Evolutionary conservation across 2,797 vertebrate genomes (phyloP).

Genomic region (Oryzias sinensis): DNA sequence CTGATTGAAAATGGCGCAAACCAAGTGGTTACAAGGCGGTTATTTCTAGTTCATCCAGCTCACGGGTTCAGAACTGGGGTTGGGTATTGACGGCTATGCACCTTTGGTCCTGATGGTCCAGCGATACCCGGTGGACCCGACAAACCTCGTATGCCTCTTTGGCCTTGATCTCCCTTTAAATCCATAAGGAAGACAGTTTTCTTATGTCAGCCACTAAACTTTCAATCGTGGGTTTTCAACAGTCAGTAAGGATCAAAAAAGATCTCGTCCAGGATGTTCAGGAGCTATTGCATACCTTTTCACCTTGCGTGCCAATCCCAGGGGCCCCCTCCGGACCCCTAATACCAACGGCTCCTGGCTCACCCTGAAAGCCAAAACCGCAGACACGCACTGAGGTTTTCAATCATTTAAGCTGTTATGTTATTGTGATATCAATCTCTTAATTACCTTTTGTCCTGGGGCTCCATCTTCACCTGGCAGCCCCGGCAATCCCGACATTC

Average conservation of each 20-base stretch:
- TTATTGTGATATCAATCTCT: neutral
- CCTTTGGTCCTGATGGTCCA: conserved; percentile 87
- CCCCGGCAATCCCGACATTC: conserved; percentile 83
- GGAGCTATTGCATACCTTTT: conserved; percentile 77
- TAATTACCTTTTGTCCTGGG: conserved; percentile 86
- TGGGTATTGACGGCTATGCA: conserved; percentile 32
- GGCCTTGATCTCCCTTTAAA: conserved; percentile 87
- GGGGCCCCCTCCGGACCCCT: conserved; percentile 83
- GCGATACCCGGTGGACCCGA: conserved; percentile 80
- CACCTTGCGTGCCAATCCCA: conserved; percentile 85
- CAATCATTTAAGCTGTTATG: neutral
- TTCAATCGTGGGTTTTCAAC: neutral
- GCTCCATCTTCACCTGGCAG: conserved; percentile 89
- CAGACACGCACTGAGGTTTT: neutral
- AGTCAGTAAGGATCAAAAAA: neutral
- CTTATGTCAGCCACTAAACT: neutral
- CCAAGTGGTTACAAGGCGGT: conserved; percentile 1
- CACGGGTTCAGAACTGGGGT: too few species aligned
- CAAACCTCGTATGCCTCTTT: conserved; percentile 85
- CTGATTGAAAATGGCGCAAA: conserved; percentile 58
- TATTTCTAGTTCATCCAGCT: too few species aligned
- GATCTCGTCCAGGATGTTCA: neutral
- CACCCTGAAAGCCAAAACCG: conserved; percentile 74
- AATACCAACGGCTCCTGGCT: conserved; percentile 78
- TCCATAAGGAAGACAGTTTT: conserved; percentile 4